These are phyloP conservation scores for Amblyopsis rosae DNA, from an alignment of 2,113 vertebrate genomes.

Conservation along the genomic window DNA sequence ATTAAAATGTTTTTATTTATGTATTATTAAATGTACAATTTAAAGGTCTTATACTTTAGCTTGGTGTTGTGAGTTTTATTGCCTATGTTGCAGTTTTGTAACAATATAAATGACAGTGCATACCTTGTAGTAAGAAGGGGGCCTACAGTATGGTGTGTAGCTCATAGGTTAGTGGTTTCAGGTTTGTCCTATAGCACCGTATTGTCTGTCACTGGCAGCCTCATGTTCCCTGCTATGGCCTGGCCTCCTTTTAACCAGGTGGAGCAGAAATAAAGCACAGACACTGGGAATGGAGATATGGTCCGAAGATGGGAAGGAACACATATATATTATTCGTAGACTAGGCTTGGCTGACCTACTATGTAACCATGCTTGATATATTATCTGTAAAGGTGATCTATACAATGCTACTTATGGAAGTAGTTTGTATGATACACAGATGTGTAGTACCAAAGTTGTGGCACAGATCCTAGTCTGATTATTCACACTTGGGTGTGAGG, in stretches of 20 bases:
- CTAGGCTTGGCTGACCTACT: no score
- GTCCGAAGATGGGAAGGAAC: no score
- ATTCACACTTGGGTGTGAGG: not conserved
- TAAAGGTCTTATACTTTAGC: not conserved
- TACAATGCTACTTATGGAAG: not conserved
- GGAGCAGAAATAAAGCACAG: no score
- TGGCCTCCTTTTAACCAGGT: slow-evolving; percentile 20
- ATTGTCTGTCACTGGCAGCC: slow-evolving; percentile 44
- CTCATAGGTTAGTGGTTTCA: slow-evolving; percentile 25
- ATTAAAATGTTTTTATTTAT: not conserved
- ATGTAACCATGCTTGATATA: no score
- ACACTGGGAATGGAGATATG: no score
- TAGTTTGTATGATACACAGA: not conserved
- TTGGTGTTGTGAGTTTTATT: not conserved
- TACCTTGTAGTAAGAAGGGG: slow-evolving; percentile 23
- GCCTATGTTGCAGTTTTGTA: not conserved
- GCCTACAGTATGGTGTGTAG: slow-evolving; percentile 7
- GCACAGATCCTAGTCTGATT: not conserved
- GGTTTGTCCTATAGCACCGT: slow-evolving; percentile 55
- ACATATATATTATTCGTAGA: no score
- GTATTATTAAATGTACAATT: not conserved
- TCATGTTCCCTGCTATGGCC: slow-evolving; percentile 40
- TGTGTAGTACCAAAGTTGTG: not conserved
- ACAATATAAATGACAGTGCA: slow-evolving; percentile 23
- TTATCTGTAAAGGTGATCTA: not conserved